Conservation (phyloP, 2,113 vertebrate genomes). For the Agapornis roseicollis region DNA sequence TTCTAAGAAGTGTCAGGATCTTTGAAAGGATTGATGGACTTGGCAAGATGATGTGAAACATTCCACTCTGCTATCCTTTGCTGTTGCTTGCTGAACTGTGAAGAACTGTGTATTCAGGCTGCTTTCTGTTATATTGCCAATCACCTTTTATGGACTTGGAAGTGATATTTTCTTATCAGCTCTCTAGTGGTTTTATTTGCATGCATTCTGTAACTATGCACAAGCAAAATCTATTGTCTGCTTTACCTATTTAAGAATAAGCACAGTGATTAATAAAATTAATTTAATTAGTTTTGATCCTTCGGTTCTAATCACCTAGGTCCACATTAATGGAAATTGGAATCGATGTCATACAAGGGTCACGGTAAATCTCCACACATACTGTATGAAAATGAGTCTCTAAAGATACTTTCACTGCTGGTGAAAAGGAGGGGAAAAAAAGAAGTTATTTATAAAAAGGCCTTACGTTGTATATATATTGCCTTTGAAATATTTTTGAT, state of each 20-base stretch:
- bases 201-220: constrained; percentile 68
- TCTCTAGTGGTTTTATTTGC: constrained; percentile 61
- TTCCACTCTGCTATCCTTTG: constrained; percentile 23
- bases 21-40: neutral
- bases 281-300: constrained; percentile 38
- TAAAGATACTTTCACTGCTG: constrained; percentile 73
- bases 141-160: constrained; percentile 60
- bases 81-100: constrained; percentile 71
- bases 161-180: constrained; percentile 67
- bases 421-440: constrained; percentile 68
- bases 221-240: constrained; percentile 55
- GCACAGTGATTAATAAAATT: constrained; percentile 67
- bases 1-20: neutral
- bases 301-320: constrained; percentile 57
- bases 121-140: constrained; percentile 62
- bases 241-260: constrained; percentile 64
- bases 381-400: constrained; percentile 69
- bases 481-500: constrained; percentile 85
- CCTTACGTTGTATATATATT: constrained; percentile 78
- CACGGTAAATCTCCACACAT: constrained; percentile 56
- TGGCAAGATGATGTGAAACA: constrained; percentile 21
- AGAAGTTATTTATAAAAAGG: constrained; percentile 80
- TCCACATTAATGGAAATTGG: constrained; percentile 40
- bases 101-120: constrained; percentile 62
- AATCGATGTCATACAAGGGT: constrained; percentile 57